Evolutionary conservation across 2,797 vertebrate species (phyloP), one percentile per base, ranked within the genome.

Genomic region (Danio jaintianensis): DNA sequence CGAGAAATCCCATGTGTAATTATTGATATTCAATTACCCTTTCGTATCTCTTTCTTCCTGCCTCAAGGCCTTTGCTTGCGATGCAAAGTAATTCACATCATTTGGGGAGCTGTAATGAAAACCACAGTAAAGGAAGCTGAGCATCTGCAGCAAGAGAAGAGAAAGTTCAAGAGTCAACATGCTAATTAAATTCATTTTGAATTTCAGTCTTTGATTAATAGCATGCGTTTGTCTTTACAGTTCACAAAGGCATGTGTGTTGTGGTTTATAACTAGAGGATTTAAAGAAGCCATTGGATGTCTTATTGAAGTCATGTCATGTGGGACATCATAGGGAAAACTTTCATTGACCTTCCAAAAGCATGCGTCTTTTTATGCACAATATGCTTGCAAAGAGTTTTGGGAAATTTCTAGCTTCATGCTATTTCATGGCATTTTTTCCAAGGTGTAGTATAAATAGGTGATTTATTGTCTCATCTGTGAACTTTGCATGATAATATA

Each of bases 11-110:
- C 70, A 55, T 61, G 29, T 84, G 63, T 82, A 78, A 80, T 75
- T 85, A 83, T 78, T 82, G 81, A 80, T 84, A 80, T 85, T 76
- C 70, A 73, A 18, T 84, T 83, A 80, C 40, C 63, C 18, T 38
- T 55, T 78, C n/a, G 78, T 53, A 68, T 70, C 15, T 75, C 67
- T 69, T 75, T 75, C 68, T 59, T 80, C 58, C 69, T 69, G 48
- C 71, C 70, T 81, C 67, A 69, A 42, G 68, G 50, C 58, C 53
- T 42, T 71, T 83, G 78, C 70, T 55, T 75, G 66, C 63, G 40
- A 66, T 56, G 61, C 47, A 63, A 73, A 75, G 62, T 67, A 73
- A 78, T 83, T 67, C 16, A 43, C 47, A 62, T 59, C 6, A 72
- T 80, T 76, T 12, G 36, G 52, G 47, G 58, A 73, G 40, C 48